Conservation (phyloP, 2,888 invertebrate species). For the Tinea trinotella region DNA sequence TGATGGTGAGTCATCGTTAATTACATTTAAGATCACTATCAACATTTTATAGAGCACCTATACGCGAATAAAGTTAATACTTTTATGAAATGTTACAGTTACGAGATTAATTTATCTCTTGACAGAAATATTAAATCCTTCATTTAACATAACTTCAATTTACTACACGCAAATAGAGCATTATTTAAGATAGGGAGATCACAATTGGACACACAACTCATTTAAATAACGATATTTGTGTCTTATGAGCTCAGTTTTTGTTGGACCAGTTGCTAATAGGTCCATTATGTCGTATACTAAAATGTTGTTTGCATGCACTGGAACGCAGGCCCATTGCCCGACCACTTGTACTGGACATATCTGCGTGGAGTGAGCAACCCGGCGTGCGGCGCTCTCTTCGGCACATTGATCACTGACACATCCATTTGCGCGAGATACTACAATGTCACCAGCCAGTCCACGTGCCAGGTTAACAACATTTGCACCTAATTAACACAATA, state of each 20-base stretch:
- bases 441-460: slow-evolving; percentile 59
- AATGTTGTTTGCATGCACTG: not conserved
- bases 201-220: no score
- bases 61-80: not conserved
- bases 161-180: no score
- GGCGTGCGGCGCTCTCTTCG: slow-evolving; percentile 34
- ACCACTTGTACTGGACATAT: slow-evolving; percentile 51
- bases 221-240: no score
- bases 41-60: no score
- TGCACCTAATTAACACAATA: not conserved
- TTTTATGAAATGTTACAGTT: not conserved
- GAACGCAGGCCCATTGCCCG: slow-evolving; percentile 34
- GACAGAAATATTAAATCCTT: no score
- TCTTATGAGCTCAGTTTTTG: no score
- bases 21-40: not conserved
- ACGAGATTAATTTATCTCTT: no score
- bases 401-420: slow-evolving; percentile 35
- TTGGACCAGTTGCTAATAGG: no score
- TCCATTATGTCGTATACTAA: not conserved
- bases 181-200: no score
- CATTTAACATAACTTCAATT: no score
- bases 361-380: slow-evolving; percentile 40
- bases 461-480: slow-evolving; percentile 40
- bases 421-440: slow-evolving; percentile 49
- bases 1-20: slow-evolving; percentile 35